Conservation (phyloP, 2,888 invertebrate species). For the Diachrysia chrysitis region DNA sequence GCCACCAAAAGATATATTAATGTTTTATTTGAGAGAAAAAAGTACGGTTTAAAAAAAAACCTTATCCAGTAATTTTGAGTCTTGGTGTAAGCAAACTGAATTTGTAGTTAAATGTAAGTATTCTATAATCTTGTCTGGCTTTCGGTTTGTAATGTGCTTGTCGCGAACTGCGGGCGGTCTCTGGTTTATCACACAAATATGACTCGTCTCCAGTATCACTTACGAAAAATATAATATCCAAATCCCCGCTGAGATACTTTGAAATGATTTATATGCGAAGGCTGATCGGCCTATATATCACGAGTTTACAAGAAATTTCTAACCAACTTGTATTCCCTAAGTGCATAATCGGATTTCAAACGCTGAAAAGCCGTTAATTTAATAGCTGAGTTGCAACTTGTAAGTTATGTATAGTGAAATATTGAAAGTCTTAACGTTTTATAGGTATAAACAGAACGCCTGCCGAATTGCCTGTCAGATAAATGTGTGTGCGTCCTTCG, state of each 20-base stretch:
- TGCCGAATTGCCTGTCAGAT: slow-evolving; percentile 30
- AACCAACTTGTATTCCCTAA: slow-evolving; percentile 48
- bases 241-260: slow-evolving; percentile 46
- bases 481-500: slow-evolving; percentile 39
- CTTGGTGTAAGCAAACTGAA: not conserved
- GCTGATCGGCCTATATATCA: slow-evolving; percentile 29
- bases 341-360: slow-evolving; percentile 56
- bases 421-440: no score
- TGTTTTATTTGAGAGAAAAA: slow-evolving; percentile 30
- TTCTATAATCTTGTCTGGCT: slow-evolving; percentile 16
- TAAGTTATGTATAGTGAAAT: no score
- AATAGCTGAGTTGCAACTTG: slow-evolving; percentile 32
- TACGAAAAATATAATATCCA: slow-evolving; percentile 25
- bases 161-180: slow-evolving; percentile 26
- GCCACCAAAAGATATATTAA: slow-evolving; percentile 17
- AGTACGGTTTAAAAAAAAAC: slow-evolving; percentile 10
- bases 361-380: slow-evolving; percentile 38
- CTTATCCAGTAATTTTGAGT: not conserved
- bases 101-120: slow-evolving; percentile 15
- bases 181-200: slow-evolving; percentile 39
- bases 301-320: slow-evolving; percentile 40
- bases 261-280: slow-evolving; percentile 42
- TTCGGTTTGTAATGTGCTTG: slow-evolving; percentile 19
- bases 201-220: slow-evolving; percentile 25
- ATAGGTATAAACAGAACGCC: slow-evolving; percentile 1